Evolutionary conservation across 2,888 invertebrate species (phyloP).

Genomic region (Diplolepis rosae): DNA sequence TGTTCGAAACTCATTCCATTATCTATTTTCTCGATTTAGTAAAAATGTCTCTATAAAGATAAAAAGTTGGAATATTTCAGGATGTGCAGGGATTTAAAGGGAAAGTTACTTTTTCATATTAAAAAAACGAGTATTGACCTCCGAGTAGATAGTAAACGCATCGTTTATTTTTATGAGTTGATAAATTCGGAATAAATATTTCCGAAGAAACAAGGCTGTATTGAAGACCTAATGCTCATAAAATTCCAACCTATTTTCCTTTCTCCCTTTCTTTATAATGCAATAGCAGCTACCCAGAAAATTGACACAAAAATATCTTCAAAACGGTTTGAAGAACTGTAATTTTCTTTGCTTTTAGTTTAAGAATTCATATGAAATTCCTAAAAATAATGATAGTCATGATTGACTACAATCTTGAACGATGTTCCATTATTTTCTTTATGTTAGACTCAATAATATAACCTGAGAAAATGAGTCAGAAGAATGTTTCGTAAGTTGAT

Average conservation of each 20-base stretch:
- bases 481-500: conserved; percentile 7
- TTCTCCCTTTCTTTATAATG: neutral
- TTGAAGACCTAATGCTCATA: conserved; percentile 9
- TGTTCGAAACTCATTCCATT: too few relatives aligned
- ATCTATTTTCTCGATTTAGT: too few relatives aligned
- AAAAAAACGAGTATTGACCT: neutral
- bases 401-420: neutral
- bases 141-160: neutral
- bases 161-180: conserved; percentile 12
- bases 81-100: neutral
- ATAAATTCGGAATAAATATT: conserved; percentile 30
- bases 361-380: neutral
- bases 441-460: neutral
- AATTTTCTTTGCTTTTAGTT: neutral
- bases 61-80: too few relatives aligned
- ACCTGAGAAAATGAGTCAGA: neutral
- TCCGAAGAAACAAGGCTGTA: conserved; percentile 26
- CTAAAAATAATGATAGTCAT: neutral
- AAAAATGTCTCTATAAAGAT: too few relatives aligned
- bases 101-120: conserved; percentile 1
- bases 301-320: neutral
- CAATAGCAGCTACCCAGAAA: neutral
- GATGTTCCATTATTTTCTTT: neutral
- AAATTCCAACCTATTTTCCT: conserved; percentile 4
- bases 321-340: neutral